These are phyloP conservation scores for Cirrhinus mrigala DNA, from an alignment of 2,797 vertebrate species.

Conservation along the genomic window DNA sequence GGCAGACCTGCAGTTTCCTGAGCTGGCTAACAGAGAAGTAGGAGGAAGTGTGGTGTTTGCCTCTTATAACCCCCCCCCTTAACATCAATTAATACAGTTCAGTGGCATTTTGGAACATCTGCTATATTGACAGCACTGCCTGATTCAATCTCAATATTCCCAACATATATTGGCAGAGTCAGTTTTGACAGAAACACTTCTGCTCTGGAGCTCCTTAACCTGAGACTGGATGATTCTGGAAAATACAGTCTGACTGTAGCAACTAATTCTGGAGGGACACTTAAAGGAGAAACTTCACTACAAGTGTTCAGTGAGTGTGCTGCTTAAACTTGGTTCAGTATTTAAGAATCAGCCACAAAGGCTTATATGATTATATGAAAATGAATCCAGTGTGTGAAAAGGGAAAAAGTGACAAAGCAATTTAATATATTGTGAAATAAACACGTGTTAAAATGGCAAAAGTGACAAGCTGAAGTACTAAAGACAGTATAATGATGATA, in stretches of 20 bases:
- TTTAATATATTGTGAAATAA: no score
- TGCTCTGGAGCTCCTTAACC: not conserved
- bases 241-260: rapidly evolving
- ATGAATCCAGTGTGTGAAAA: no score
- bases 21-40: not conserved
- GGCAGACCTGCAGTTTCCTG: not conserved
- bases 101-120: rapidly evolving
- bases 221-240: not conserved
- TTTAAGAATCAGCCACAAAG: no score
- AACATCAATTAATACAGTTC: not conserved
- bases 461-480: no score
- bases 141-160: rapidly evolving
- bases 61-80: not conserved
- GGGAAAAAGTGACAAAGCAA: no score
- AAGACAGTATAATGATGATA: no score
- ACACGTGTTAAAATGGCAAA: no score
- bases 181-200: not conserved
- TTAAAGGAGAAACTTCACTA: not conserved
- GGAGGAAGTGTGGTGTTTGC: not conserved
- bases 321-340: no score
- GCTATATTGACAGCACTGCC: rapidly evolving
- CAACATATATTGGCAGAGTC: not conserved
- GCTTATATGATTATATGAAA: no score
- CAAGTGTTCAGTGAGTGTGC: not conserved
- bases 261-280: rapidly evolving